phyloP scores from a whole-genome alignment of 2,797 vertebrate genomes.

The Chelon auratus region DNA sequence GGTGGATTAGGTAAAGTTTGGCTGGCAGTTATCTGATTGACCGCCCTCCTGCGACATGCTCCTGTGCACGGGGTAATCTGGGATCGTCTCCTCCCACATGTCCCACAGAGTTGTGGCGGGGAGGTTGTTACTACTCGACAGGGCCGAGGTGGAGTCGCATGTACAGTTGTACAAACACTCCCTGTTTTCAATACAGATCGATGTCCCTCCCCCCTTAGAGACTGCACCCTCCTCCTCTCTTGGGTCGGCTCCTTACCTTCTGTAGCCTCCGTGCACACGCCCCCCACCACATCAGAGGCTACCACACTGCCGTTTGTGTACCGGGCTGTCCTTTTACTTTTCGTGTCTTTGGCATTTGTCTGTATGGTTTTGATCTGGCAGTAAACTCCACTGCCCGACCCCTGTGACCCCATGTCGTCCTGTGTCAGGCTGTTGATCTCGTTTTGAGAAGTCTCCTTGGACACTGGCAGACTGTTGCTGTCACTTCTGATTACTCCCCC shows the following conservation, averaged over 20 bases:
- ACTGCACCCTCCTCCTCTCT: conserved; percentile 79
- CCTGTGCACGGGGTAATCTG: conserved; percentile 81
- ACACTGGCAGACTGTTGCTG: conserved; percentile 58
- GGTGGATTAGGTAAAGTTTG: conserved; percentile 82
- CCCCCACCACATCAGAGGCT: conserved; percentile 83
- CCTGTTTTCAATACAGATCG: conserved; percentile 66
- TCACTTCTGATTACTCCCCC: conserved; percentile 65
- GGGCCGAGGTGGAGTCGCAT: conserved; percentile 78
- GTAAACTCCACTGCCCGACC: conserved; percentile 81
- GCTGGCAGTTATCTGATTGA: conserved; percentile 76
- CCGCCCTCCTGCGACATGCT: conserved; percentile 77
- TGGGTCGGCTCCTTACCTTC: conserved; percentile 63
- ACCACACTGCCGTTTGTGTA: conserved; percentile 86
- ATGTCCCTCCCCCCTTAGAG: conserved; percentile 75
- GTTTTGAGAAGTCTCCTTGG: conserved; percentile 81
- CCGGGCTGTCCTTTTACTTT: conserved; percentile 75
- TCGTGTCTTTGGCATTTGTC: conserved; percentile 71
- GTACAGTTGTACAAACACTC: conserved; percentile 62
- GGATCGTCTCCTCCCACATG: conserved; percentile 81
- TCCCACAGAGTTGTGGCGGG: conserved; percentile 74
- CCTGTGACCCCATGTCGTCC: conserved; percentile 80
- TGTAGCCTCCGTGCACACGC: conserved; percentile 80
- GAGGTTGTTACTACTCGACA: conserved; percentile 70
- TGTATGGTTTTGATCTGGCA: conserved; percentile 80
- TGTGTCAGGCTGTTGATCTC: conserved; percentile 80